Conservation (phyloP, 2,113 vertebrate species). For the Sclerurus mexicanus region DNA sequence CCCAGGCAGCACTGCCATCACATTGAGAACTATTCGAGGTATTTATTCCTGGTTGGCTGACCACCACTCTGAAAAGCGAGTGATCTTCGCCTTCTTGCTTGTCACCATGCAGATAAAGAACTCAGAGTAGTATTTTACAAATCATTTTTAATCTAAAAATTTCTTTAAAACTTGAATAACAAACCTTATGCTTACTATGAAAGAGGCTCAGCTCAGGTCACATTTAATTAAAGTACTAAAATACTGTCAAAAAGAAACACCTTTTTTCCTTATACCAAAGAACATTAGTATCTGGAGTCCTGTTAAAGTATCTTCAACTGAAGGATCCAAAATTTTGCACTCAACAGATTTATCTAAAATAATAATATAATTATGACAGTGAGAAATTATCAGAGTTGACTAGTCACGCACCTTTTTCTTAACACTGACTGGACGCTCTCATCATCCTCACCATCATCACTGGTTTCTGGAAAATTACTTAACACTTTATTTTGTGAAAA, state of each 20-base stretch:
- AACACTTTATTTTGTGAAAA: conserved; percentile 35
- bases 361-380: background rate
- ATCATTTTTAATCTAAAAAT: background rate
- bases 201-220: background rate
- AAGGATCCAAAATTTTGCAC: background rate
- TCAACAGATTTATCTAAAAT: background rate
- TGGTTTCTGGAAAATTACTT: conserved; percentile 23
- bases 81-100: background rate
- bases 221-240: background rate
- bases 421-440: conserved; percentile 50
- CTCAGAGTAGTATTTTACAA: background rate
- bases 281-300: background rate
- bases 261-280: background rate
- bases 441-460: conserved; percentile 47
- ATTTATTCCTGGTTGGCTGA: background rate
- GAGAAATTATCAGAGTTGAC: conserved; percentile 10
- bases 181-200: background rate
- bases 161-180: background rate
- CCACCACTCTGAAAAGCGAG: background rate
- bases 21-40: background rate
- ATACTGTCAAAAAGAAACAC: background rate
- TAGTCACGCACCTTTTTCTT: conserved; percentile 61
- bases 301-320: background rate
- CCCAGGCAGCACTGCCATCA: background rate
- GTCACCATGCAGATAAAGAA: background rate